phyloP scores from a whole-genome alignment of 2,113 vertebrate species.

The Rhinolophus sinicus region DNA sequence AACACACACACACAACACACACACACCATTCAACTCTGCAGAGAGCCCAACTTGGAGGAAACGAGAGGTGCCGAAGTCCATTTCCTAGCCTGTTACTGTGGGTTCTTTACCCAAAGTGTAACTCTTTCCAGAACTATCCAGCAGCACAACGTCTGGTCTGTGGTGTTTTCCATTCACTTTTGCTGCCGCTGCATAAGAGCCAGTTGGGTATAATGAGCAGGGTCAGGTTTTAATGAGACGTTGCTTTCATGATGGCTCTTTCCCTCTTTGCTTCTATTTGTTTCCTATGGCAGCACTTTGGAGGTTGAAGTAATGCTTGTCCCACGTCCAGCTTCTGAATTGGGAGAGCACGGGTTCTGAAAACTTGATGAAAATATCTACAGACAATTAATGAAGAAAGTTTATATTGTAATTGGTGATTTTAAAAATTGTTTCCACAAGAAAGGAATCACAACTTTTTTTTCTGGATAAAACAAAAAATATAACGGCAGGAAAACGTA shows the following conservation, averaged over 20 bases:
- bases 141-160: not conserved
- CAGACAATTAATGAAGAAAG: slow-evolving; percentile 26
- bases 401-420: not conserved
- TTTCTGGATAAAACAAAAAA: slow-evolving; percentile 16
- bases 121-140: not conserved
- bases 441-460: not conserved
- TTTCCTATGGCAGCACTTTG: slow-evolving; percentile 4
- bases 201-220: not conserved
- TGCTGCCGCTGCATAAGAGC: not conserved
- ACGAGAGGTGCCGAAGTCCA: not conserved
- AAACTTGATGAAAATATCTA: slow-evolving; percentile 32
- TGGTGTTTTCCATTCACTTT: not conserved
- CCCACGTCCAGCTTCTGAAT: slow-evolving; percentile 42
- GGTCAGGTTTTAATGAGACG: not conserved
- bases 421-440: slow-evolving; percentile 58
- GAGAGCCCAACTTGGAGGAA: not conserved
- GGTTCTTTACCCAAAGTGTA: too few species aligned
- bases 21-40: not conserved
- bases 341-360: slow-evolving; percentile 8
- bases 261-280: not conserved
- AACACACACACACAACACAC: not conserved
- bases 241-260: not conserved
- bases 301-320: slow-evolving; percentile 61
- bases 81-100: not conserved
- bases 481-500: not conserved